Evolutionary conservation across 2,888 invertebrate species (phyloP).

Genomic region (Philereme vetulata): DNA sequence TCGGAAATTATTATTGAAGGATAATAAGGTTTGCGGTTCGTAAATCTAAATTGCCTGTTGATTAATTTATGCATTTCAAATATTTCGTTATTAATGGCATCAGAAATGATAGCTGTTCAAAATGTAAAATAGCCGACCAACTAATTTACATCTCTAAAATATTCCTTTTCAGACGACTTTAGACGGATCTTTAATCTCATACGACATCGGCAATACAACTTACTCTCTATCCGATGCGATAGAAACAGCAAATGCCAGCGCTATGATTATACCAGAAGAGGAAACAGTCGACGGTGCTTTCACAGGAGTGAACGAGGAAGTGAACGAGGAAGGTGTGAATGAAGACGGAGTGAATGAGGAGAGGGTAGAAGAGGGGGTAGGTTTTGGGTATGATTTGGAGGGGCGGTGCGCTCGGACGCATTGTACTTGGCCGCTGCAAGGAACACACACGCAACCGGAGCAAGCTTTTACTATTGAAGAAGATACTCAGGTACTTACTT

Average conservation of each 20-base stretch:
- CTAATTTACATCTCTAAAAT: no score
- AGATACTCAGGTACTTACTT: slow-evolving; percentile 49
- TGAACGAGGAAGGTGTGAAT: slow-evolving; percentile 4
- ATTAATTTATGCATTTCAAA: no score
- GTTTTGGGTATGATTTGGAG: slow-evolving; percentile 21
- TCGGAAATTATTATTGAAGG: no score
- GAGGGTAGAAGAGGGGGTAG: slow-evolving; percentile 3
- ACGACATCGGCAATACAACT: neutral
- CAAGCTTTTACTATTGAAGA: slow-evolving; percentile 49
- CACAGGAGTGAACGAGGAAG: neutral
- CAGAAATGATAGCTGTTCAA: no score
- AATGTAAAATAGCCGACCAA: no score
- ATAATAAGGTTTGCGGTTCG: no score
- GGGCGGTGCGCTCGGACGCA: slow-evolving; percentile 73
- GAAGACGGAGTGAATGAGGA: neutral
- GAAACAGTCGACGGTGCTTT: slow-evolving; percentile 7
- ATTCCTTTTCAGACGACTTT: slow-evolving; percentile 20
- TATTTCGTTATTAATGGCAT: no score
- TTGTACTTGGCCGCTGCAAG: slow-evolving; percentile 73
- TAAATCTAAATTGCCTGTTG: no score
- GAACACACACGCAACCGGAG: slow-evolving; percentile 28
- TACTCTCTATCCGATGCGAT: slow-evolving; percentile 14
- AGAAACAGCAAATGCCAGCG: slow-evolving; percentile 17
- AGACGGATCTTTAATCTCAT: slow-evolving; percentile 4
- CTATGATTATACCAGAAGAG: slow-evolving; percentile 13